Conservation (phyloP, 2,888 invertebrate genomes). For the Holacanthella duospinosa region DNA sequence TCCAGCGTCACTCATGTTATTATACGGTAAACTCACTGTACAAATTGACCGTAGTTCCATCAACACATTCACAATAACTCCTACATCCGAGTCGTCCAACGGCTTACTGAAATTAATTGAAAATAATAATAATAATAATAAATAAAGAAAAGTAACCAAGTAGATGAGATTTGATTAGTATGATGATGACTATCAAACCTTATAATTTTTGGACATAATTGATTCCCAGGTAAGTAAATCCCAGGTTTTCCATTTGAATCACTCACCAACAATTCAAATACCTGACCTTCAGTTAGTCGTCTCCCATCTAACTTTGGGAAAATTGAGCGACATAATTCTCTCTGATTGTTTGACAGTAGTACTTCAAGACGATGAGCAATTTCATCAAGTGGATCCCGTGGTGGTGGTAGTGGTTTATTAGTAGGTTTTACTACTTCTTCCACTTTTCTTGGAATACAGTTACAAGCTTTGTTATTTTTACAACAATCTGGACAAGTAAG, state of each 20-base stretch:
- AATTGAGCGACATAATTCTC: neutral
- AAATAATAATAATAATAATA: constrained; percentile 3
- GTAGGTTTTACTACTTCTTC: no score
- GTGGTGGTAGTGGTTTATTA: no score
- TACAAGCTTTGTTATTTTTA: neutral
- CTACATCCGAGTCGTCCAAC: constrained; percentile 26
- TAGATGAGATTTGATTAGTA: no score
- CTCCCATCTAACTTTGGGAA: neutral
- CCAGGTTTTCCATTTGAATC: constrained; percentile 3
- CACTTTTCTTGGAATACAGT: neutral
- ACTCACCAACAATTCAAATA: neutral
- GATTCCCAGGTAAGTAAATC: constrained; percentile 14
- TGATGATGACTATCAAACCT: neutral
- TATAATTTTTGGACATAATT: constrained; percentile 13
- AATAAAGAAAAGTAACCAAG: no score
- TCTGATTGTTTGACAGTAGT: neutral
- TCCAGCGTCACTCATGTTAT: constrained; percentile 31
- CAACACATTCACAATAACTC: constrained; percentile 17
- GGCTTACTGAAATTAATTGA: constrained; percentile 26
- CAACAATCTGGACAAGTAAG: neutral
- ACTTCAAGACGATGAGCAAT: neutral
- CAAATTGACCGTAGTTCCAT: constrained; percentile 16
- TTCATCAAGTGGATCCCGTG: neutral
- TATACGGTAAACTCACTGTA: constrained; percentile 33
- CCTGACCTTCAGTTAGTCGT: neutral